These are phyloP conservation scores for Heloderma charlesbogerti DNA, from an alignment of 2,113 vertebrate genomes.

Conservation along the genomic window DNA sequence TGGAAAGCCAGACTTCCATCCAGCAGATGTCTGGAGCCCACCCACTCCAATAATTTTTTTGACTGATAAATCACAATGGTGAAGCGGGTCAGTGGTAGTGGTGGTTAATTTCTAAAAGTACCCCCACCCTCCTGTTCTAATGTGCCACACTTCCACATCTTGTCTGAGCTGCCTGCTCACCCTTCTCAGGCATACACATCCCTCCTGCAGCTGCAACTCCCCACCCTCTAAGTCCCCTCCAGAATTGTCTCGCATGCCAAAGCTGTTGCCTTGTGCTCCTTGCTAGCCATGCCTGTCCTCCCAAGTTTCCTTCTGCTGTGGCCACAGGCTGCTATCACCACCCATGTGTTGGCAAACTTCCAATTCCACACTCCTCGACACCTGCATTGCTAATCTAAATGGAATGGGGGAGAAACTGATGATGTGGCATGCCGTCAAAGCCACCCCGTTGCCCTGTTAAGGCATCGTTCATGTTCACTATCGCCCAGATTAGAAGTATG, in stretches of 20 bases:
- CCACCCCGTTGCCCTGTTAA: neutral
- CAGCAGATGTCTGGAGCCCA: neutral
- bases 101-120: neutral
- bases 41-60: neutral
- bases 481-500: neutral
- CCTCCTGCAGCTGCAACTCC: neutral
- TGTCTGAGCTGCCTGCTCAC: neutral
- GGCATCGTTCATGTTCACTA: neutral
- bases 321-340: neutral
- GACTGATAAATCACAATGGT: neutral
- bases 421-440: neutral
- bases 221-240: neutral
- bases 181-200: neutral
- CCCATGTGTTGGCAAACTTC: neutral
- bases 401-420: neutral
- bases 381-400: neutral
- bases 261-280: neutral
- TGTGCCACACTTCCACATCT: neutral
- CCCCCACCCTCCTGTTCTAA: neutral
- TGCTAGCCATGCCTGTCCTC: neutral
- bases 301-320: neutral
- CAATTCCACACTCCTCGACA: neutral
- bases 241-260: neutral
- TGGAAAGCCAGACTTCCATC: neutral
- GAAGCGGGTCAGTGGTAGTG: neutral